Evolutionary conservation across 2,797 vertebrate genomes (phyloP), one percentile per base, ranked within the genome.

Genomic region (Setipinna tenuifilis): DNA sequence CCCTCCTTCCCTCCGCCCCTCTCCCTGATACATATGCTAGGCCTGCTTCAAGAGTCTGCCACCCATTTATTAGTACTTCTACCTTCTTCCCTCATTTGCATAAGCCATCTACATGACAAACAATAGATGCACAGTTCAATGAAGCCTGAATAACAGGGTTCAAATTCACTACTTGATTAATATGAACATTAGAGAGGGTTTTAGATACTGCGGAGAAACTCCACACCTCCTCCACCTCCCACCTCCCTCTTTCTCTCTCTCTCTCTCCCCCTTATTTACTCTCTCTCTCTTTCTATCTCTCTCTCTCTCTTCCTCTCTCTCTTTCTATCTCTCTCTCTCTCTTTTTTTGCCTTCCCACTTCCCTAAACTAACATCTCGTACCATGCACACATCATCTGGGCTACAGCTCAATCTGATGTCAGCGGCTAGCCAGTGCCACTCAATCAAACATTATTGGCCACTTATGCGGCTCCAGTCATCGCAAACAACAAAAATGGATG

Each of bases 111-210:
- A 90, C 88, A 90, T 91, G 91, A 90, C 90, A 92, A 92, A 92
- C 90, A 91, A 91, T 90, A 88, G 89, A 89, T 86, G 71, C 88
- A 89, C 89, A 90, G 90, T 88, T 91, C 91, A 91, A 87, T 92
- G 95, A 94, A 95, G 94, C 91, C 89, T 93, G 93, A 96, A 95
- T 94, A 93, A 92, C 90, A 93, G 93, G 91, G 92, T 94, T 94
- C 91, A 92, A 90, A 92, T 88, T 88, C 83, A 44, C 83, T 85
- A 87, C 85, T 90, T 92, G 90, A 92, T 91, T 91, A 91, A 92
- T 91, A 84, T 85, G 83, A 91, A 87, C 88, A 91, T 89, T 91
- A 92, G 82, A 85, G 90, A 25, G 86, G 80, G 86, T 90, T 89
- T 91, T 88, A 86, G 85, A 89, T 87, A 88, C 86, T 82, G 62